Conservation (phyloP, 2,888 invertebrate species). For the Hoplodrina ambigua region DNA sequence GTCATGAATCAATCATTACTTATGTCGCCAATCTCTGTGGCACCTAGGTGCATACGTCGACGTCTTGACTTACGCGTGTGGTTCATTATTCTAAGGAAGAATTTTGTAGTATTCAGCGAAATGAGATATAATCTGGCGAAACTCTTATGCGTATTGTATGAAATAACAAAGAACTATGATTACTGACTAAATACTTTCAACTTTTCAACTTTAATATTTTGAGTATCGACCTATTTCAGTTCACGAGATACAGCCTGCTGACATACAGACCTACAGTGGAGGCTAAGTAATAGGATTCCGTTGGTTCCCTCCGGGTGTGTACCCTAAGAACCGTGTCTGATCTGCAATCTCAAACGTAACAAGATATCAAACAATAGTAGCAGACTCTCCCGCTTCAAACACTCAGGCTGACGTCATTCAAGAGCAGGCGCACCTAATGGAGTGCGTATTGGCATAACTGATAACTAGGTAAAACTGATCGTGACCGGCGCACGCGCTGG, state of each 20-base stretch:
- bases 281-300: too few species aligned
- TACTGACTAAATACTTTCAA: too few species aligned
- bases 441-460: slow-evolving; percentile 37
- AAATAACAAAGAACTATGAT: too few species aligned
- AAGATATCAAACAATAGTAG: slow-evolving; percentile 20
- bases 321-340: too few species aligned
- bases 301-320: too few species aligned
- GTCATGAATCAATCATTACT: slow-evolving; percentile 46
- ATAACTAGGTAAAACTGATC: slow-evolving; percentile 47
- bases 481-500: slow-evolving; percentile 42
- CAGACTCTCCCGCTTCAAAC: slow-evolving; percentile 13
- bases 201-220: too few species aligned
- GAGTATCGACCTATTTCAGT: too few species aligned
- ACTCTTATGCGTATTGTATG: too few species aligned
- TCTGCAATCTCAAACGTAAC: background rate
- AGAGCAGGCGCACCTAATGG: slow-evolving; percentile 37
- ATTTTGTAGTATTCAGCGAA: too few species aligned
- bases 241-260: too few species aligned
- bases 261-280: too few species aligned
- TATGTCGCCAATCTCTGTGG: slow-evolving; percentile 35
- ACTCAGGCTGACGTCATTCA: slow-evolving; percentile 38
- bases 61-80: background rate
- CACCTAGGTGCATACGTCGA: slow-evolving; percentile 3
- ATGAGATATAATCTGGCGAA: too few species aligned
- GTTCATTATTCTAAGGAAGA: background rate